phyloP scores from a whole-genome alignment of 2,797 vertebrate species.

The Lithobates pipiens region DNA sequence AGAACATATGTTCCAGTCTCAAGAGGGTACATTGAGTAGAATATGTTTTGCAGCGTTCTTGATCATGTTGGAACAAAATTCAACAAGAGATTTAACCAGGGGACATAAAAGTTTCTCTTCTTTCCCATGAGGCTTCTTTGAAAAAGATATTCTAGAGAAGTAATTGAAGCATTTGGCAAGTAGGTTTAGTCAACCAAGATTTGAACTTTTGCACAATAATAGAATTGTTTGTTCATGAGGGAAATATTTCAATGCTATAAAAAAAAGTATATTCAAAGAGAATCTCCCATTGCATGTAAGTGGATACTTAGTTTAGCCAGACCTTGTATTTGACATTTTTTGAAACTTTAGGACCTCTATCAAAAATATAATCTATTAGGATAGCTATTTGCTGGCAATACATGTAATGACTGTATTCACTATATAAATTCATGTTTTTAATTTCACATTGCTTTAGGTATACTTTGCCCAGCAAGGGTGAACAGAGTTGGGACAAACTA shows the following conservation, averaged over 20 bases:
- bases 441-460: too few relatives aligned
- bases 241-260: constrained; percentile 38
- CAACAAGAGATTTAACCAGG: constrained; percentile 61
- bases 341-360: not conserved
- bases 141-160: constrained; percentile 57
- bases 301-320: constrained; percentile 44
- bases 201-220: constrained; percentile 50
- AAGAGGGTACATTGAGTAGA: constrained; percentile 55
- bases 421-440: too few relatives aligned
- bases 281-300: constrained; percentile 33
- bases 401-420: too few relatives aligned
- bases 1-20: constrained; percentile 61
- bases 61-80: constrained; percentile 63
- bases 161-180: constrained; percentile 62
- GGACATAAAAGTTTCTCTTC: constrained; percentile 55
- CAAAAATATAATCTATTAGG: not conserved
- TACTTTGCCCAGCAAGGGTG: too few relatives aligned
- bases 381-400: not conserved
- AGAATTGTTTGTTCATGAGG: constrained; percentile 58
- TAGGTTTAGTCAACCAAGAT: constrained; percentile 59
- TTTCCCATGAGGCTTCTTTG: constrained; percentile 53
- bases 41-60: constrained; percentile 60
- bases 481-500: too few relatives aligned
- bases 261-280: constrained; percentile 5
- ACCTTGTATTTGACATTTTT: constrained; percentile 11